These are phyloP conservation scores for Oscheius sp. DNA, from an alignment of 2,888 invertebrate genomes.

Conservation along the genomic window DNA sequence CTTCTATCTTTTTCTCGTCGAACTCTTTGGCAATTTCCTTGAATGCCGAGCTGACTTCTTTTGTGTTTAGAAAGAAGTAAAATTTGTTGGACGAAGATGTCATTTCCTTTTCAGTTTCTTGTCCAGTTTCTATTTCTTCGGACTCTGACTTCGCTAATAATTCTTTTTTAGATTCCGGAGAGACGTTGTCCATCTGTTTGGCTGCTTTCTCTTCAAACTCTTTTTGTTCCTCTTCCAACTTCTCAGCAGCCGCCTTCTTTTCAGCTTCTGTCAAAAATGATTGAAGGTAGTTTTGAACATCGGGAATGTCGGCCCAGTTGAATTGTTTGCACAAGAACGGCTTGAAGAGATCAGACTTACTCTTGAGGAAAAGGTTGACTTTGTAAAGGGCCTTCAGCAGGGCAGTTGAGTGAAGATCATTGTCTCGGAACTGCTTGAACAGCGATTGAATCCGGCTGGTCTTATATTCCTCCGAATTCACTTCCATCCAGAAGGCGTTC, in stretches of 20 bases:
- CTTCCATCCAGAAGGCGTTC: neutral
- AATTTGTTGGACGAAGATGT: too few relatives aligned
- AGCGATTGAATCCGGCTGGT: neutral
- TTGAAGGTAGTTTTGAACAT: neutral
- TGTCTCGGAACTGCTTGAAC: neutral
- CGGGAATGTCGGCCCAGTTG: constrained; percentile 7
- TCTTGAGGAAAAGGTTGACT: neutral
- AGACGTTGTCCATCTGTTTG: too few relatives aligned
- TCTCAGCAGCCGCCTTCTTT: neutral
- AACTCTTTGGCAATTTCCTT: neutral
- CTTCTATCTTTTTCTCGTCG: neutral
- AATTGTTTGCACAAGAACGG: neutral
- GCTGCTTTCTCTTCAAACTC: too few relatives aligned
- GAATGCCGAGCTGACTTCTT: neutral
- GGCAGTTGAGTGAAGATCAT: neutral
- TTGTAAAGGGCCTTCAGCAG: constrained; percentile 1
- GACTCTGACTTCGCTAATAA: too few relatives aligned
- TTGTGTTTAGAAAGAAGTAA: too few relatives aligned
- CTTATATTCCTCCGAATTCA: neutral
- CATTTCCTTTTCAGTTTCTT: too few relatives aligned
- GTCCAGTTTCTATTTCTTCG: too few relatives aligned
- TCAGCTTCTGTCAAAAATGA: constrained; percentile 9
- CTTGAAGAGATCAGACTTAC: neutral
- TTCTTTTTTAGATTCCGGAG: too few relatives aligned
- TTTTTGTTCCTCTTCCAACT: neutral